Base-by-base conservation (phyloP, 2,113 vertebrate genomes). In the Crotalus horridus region DNA sequence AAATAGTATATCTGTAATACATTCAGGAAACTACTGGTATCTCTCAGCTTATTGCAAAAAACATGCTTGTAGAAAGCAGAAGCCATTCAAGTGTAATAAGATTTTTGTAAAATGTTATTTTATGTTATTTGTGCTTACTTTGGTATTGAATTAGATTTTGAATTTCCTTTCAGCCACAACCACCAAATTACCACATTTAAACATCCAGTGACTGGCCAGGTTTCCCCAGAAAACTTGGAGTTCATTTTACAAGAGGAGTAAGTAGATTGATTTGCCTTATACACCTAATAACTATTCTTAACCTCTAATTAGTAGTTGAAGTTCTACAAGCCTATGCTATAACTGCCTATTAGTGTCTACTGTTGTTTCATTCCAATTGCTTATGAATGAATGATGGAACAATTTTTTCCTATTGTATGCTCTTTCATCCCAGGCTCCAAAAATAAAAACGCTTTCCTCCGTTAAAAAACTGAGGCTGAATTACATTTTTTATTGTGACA, bases 221-320 rank as follows among this genome's bases (percentile, higher is more conserved):
- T 99, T 97, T 99, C 99, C 94, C 97, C 98, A 87, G 99, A 99
- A 97, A 99, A 99, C 96, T 97, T 97, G 91, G 99, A 99, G 97
- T 99, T 99, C 97, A 97, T 98, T 96, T 98, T 99, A 89, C 98
- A 98, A 95, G 99, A 99, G 97, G 98, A 98, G 99, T 99, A 98
- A 99, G 99, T 98, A 96, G 59, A n/a, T 96, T 91, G 94, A 85
- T 64, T 91, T 48, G 6, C 93, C 17, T 61, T 23, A 92, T 81
- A 53, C 13, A 64, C n/a, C 89, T 64, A 89, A 26, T 64, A 48
- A 61, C 58, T 46, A 23, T 90, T 29, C 8, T 90, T 90, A 23
- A n/a, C 5, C 26, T n/a, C 9, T 48, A 90, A 33, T 53, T 69
- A 74, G 51, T 69, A 51, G 89, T n/a, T 69, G 46, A 21, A 11